A percentile compares a stretch with the other conserved stretches of the same genome.
phyloP scores from a whole-genome alignment of 2,888 invertebrate genomes.

The Synergus gifuensis region DNA sequence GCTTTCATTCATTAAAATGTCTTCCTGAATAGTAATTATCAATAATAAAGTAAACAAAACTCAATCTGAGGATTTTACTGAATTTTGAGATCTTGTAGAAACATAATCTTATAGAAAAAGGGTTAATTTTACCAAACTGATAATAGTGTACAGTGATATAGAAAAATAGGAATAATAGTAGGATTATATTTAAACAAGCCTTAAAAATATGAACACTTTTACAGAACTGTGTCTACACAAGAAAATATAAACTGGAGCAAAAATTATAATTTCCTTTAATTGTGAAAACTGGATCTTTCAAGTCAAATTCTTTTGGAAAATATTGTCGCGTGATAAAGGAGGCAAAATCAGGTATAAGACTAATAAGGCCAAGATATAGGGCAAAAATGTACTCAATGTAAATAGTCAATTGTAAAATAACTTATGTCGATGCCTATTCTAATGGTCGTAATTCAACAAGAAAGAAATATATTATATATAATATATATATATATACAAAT shows the following conservation, averaged over 20 bases:
- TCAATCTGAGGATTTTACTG: neutral
- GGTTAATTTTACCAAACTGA: conserved; percentile 4
- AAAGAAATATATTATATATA: conserved; percentile 58
- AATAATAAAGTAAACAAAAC: neutral
- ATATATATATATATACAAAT: conserved; percentile 57
- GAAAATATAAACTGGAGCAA: neutral
- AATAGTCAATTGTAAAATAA: conserved; percentile 61
- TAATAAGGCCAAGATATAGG: neutral
- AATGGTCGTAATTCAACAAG: conserved; percentile 55
- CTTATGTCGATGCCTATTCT: conserved; percentile 60
- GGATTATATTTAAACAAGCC: conserved; percentile 9
- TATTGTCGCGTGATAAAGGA: neutral
- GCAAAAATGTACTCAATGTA: conserved; percentile 57
- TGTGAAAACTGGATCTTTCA: conserved; percentile 11
- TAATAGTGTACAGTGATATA: neutral
- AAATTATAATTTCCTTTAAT: neutral
- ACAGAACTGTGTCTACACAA: neutral
- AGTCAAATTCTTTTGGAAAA: neutral
- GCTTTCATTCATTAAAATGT: conserved; percentile 11
- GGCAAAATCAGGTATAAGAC: conserved; percentile 10
- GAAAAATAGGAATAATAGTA: neutral
- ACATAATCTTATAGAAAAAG: conserved; percentile 8
- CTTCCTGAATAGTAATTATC: conserved; percentile 14
- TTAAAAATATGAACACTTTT: conserved; percentile 11
- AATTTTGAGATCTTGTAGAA: neutral